phyloP scores from a whole-genome alignment of 2,797 vertebrate genomes.

The Coracias cyanogaster region DNA sequence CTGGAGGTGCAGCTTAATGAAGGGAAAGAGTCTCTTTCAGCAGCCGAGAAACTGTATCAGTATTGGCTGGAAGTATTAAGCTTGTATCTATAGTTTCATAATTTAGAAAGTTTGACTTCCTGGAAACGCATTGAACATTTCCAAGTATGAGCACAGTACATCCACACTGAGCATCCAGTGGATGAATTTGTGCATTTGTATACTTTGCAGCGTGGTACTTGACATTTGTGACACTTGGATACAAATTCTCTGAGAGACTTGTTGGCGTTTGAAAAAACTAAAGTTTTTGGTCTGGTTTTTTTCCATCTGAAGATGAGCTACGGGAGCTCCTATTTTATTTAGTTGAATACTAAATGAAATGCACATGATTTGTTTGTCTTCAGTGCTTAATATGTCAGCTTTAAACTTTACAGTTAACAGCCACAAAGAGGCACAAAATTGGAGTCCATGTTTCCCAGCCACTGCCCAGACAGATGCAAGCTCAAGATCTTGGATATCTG shows the following conservation, averaged over 20 bases:
- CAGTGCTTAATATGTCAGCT: background rate
- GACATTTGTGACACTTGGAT: background rate
- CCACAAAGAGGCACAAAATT: background rate
- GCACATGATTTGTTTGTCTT: background rate
- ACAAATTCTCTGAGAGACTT: background rate
- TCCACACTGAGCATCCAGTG: background rate
- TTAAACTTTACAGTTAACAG: background rate
- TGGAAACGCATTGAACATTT: conserved; percentile 7
- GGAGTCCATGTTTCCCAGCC: background rate
- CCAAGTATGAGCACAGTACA: background rate
- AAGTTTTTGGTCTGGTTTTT: background rate
- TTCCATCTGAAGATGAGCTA: background rate
- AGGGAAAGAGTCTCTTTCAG: conserved; percentile 18
- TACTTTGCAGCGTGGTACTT: background rate
- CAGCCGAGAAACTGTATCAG: background rate
- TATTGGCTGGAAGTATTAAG: background rate
- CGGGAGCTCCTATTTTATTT: background rate
- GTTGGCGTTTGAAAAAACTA: background rate
- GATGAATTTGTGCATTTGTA: background rate
- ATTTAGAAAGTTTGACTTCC: conserved; percentile 6
- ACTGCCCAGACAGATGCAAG: background rate
- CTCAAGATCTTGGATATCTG: background rate
- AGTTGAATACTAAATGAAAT: background rate
- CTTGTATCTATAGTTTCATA: background rate
- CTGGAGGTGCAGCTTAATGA: background rate